Percentiles rank a stretch among this genome's conserved stretches.
Evolutionary conservation across 2,113 vertebrate species (phyloP).

Genomic region (Cisticola juncidis): DNA sequence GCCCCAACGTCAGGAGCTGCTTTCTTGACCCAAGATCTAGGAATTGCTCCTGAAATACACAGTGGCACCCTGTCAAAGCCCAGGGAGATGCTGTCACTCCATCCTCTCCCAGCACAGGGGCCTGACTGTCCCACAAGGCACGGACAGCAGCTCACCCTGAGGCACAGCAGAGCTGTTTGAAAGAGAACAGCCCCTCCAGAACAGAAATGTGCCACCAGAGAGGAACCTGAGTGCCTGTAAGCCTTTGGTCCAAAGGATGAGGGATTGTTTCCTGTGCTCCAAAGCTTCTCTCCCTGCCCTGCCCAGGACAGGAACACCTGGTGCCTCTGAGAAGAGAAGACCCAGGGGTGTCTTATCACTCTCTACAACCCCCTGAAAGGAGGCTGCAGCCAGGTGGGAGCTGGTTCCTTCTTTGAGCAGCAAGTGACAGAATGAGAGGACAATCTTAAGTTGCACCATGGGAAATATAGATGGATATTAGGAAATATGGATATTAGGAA

Average conservation of each 20-base stretch:
- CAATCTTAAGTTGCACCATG: too few species aligned
- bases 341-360: too few species aligned
- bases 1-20: not conserved
- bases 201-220: not conserved
- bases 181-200: not conserved
- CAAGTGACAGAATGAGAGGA: too few species aligned
- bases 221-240: not conserved
- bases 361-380: too few species aligned
- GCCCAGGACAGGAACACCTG: not conserved
- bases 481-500: too few species aligned
- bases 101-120: not conserved
- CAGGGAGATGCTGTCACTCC: not conserved
- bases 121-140: not conserved
- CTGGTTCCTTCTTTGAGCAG: too few species aligned
- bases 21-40: not conserved
- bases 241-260: not conserved
- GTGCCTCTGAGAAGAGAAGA: too few species aligned
- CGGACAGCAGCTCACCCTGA: not conserved
- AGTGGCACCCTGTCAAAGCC: not conserved
- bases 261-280: not conserved
- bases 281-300: not conserved
- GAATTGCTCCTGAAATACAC: not conserved
- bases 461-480: too few species aligned
- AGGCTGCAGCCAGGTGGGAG: too few species aligned
- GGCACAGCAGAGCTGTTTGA: not conserved